A percentile compares a stretch with the other conserved stretches of the same genome.
phyloP scores from a whole-genome alignment of 2,888 invertebrate species.

The Euplexia lucipara region DNA sequence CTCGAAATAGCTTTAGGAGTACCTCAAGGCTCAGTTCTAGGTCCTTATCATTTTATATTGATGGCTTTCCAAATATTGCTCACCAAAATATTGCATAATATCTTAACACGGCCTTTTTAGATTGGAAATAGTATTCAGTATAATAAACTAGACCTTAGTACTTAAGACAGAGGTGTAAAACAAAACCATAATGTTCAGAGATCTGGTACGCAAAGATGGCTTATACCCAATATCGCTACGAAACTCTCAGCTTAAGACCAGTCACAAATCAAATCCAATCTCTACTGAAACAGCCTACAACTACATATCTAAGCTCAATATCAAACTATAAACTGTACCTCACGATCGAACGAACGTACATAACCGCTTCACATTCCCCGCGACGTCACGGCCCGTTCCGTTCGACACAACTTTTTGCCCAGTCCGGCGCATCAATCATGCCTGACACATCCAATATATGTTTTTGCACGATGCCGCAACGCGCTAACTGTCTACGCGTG shows the following conservation, averaged over 20 bases:
- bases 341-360: constrained; percentile 58
- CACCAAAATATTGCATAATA: neutral
- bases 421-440: constrained; percentile 87
- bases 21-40: neutral
- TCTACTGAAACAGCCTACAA: constrained; percentile 9
- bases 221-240: neutral
- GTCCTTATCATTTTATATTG: neutral
- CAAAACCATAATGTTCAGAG: neutral
- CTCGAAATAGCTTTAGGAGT: neutral
- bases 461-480: constrained; percentile 83
- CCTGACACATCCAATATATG: constrained; percentile 90
- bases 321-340: constrained; percentile 54
- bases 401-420: constrained; percentile 82
- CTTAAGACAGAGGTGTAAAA: neutral
- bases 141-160: neutral
- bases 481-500: constrained; percentile 80
- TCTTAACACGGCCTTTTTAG: neutral
- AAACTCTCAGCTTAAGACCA: neutral
- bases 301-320: constrained; percentile 49
- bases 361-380: constrained; percentile 74
- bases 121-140: neutral
- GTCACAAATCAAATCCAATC: constrained; percentile 17
- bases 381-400: constrained; percentile 85
- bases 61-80: neutral
- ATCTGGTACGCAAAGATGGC: neutral